Percentiles rank a stretch among this genome's conserved stretches.
Conservation (phyloP, 1,140 invertebrate species). For the Piezodorus guildinii region DNA sequence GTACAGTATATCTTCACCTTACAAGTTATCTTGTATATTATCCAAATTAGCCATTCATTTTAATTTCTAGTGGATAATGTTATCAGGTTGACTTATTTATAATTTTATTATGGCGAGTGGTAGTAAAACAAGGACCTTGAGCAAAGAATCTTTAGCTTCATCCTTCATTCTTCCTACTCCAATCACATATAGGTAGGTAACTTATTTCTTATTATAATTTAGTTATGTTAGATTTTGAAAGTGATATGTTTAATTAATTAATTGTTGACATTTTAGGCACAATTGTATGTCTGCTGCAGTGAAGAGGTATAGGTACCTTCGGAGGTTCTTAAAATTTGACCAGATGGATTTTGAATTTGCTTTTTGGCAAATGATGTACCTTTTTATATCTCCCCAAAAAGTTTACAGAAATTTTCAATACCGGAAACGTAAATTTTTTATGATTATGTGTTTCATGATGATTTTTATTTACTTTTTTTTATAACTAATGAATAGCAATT, state of each 20-base stretch:
- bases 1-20: too few species aligned
- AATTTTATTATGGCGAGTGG: too few species aligned
- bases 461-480: neutral
- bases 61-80: too few species aligned
- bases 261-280: conserved; percentile 36
- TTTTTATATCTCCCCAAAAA: conserved; percentile 92
- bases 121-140: conserved; percentile 15
- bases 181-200: conserved; percentile 25
- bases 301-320: conserved; percentile 85
- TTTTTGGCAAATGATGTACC: conserved; percentile 95
- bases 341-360: conserved; percentile 99
- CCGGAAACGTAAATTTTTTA: conserved; percentile 78
- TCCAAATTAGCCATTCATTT: too few species aligned
- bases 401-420: conserved; percentile 97
- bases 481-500: conserved; percentile 26
- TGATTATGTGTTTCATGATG: neutral
- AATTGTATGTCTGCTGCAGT: conserved; percentile 74
- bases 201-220: neutral
- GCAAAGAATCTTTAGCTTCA: conserved; percentile 21
- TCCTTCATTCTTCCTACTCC: conserved; percentile 26
- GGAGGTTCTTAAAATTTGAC: conserved; percentile 81
- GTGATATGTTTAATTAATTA: neutral
- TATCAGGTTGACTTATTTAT: too few species aligned
- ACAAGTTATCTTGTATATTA: too few species aligned
- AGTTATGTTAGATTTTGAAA: neutral